Percentiles rank a stretch among this genome's conserved stretches.
phyloP scores from a whole-genome alignment of 2,797 vertebrate species.

The Synaphobranchus kaupii region DNA sequence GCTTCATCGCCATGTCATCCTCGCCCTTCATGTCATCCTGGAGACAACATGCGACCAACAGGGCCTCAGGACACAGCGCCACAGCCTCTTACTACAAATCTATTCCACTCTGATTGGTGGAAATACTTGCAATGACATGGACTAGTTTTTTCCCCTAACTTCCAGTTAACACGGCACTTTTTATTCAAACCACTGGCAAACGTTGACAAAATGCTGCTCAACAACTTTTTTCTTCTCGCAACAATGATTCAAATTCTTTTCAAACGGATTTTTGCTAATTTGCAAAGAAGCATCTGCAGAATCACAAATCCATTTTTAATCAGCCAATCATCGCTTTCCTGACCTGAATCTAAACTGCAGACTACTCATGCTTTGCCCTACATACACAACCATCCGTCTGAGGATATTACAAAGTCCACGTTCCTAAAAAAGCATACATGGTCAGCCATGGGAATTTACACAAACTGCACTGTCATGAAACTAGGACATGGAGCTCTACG shows the following conservation, averaged over 20 bases:
- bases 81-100: background rate
- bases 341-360: conserved; percentile 69
- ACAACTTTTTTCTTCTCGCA: background rate
- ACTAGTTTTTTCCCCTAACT: background rate
- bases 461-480: conserved; percentile 26
- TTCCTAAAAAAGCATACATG: conserved; percentile 40
- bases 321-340: conserved; percentile 68
- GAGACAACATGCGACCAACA: conserved; percentile 27
- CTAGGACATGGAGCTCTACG: background rate
- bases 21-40: conserved; percentile 94
- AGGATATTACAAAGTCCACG: conserved; percentile 29
- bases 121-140: background rate
- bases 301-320: conserved; percentile 73
- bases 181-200: no score
- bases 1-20: conserved; percentile 91
- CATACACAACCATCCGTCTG: conserved; percentile 41
- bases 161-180: no score
- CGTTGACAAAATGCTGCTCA: background rate
- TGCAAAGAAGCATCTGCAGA: conserved; percentile 51
- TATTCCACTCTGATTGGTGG: background rate
- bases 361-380: conserved; percentile 39
- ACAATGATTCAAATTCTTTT: background rate
- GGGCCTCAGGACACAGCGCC: background rate
- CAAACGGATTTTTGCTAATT: conserved; percentile 36
- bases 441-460: conserved; percentile 22